Conservation (phyloP, 1,140 invertebrate species). For the Pteromalus puparum region DNA sequence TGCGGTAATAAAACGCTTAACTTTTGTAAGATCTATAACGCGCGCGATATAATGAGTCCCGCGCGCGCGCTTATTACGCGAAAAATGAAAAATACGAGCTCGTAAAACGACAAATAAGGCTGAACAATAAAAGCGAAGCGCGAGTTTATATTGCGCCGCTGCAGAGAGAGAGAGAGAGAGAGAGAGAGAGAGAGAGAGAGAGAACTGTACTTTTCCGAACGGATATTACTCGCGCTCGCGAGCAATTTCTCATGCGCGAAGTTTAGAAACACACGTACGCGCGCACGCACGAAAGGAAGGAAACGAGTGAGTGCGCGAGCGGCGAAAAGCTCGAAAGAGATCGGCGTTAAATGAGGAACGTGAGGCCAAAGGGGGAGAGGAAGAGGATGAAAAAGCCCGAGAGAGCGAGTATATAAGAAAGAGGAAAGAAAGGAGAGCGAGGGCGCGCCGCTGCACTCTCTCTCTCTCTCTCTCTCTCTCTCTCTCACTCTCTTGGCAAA, state of each 20-base stretch:
- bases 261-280: conserved; percentile 49
- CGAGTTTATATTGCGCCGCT: conserved; percentile 50
- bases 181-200: no score
- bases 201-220: conserved; percentile 56
- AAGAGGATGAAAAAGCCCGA: conserved; percentile 18
- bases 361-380: conserved; percentile 23
- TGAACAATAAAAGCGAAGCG: conserved; percentile 33
- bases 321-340: conserved; percentile 45
- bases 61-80: not conserved
- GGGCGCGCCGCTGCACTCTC: conserved; percentile 62
- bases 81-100: conserved; percentile 45
- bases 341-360: conserved; percentile 48
- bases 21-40: not conserved
- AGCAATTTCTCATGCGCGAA: conserved; percentile 58
- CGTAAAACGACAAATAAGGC: conserved; percentile 44
- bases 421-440: conserved; percentile 35
- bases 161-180: no score
- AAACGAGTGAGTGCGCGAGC: conserved; percentile 30
- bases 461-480: no score
- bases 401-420: conserved; percentile 19
- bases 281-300: conserved; percentile 19
- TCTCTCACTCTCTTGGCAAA: conserved; percentile 63
- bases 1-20: not conserved
- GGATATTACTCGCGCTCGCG: conserved; percentile 60
- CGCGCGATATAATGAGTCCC: not conserved